A percentile compares a stretch with the other conserved stretches of the same genome.
Evolutionary conservation across 2,113 vertebrate species (phyloP).

Genomic region (Pseudolaguvia tuberculata): DNA sequence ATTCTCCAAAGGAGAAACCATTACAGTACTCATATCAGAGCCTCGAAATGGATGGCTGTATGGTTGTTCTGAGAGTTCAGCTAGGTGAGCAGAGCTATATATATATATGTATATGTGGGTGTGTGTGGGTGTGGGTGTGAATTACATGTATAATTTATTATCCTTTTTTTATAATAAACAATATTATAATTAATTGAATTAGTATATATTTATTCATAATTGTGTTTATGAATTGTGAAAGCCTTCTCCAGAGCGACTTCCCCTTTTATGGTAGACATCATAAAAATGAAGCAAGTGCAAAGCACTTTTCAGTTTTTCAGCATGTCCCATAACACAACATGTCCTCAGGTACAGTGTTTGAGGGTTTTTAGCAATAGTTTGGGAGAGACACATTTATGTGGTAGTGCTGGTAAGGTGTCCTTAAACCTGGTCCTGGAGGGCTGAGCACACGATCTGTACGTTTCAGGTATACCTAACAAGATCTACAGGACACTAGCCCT

Average conservation of each 20-base stretch:
- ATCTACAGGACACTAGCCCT: too few relatives aligned
- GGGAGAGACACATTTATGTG: too few relatives aligned
- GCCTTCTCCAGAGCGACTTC: too few relatives aligned
- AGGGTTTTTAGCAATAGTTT: too few relatives aligned
- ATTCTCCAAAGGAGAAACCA: slow-evolving; percentile 72
- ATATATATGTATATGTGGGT: background rate
- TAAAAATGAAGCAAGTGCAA: background rate
- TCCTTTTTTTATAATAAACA: background rate
- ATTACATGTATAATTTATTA: background rate
- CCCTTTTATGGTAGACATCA: background rate
- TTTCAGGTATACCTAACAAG: too few relatives aligned
- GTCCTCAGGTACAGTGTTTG: too few relatives aligned
- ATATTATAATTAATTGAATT: background rate
- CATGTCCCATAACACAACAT: too few relatives aligned
- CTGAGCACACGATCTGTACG: too few relatives aligned
- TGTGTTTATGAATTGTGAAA: background rate
- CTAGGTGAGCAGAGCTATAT: slow-evolving; percentile 51
- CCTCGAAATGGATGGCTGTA: slow-evolving; percentile 89
- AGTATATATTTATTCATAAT: background rate
- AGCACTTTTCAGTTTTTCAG: too few relatives aligned
- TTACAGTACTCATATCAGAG: slow-evolving; percentile 71
- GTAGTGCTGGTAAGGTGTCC: too few relatives aligned
- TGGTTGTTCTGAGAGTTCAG: slow-evolving; percentile 71
- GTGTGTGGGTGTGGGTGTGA: too few relatives aligned
- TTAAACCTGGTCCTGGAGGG: too few relatives aligned